Base-by-base conservation (phyloP, 2,113 vertebrate species). In the Hoplias malabaricus region DNA sequence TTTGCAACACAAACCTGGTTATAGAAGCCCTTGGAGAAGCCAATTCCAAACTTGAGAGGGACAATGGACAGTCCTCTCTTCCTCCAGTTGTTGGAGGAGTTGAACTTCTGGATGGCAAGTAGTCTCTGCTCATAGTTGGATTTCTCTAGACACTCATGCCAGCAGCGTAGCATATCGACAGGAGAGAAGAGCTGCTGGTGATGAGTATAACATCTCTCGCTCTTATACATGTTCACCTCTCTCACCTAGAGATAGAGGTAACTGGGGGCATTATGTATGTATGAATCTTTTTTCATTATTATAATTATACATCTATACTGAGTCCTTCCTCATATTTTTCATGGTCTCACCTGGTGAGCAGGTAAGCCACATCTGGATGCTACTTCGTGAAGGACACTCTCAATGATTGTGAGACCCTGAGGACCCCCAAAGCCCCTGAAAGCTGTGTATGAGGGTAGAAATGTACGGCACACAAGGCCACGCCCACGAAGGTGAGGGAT, bases 361-460 rank as follows among this genome's bases (percentile, higher is more conserved):
- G 85, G 84, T 78, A 93, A 73, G 57, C 80, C 81, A 69, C 90
- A 90, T 0, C 79, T 80, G 31, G 82, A 29, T 0, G 90, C 92
- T 78, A 94, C 89, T 2, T 91, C 90, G 2, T 86, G 81, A 33
- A 93, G n/a, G 21, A 90, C 91, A 0, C 86, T 85, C 81, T 94
- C 91, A 0, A 82, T 78, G 2, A 90, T 82, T 56, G 92, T 78
- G 0, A 82, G 84, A 1, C 74, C 78, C 12, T 94, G 89, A 1
- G 90, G 91, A 33, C 91, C 93, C 5, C 92, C 92, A 74, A 93
- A 92, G 54, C 90, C 92, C 10, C 82, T 40, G 53, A 94, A 93
- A 56, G 90, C 84, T 0, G 91, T 93, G 65, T 94, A 93, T 21
- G 93, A 94, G 5, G 91, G 92, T 53, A 94, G 80, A 78, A 92